Evolutionary conservation across 1,140 invertebrate species (phyloP), one percentile per base, ranked within the genome.

Genomic region (Plutomurus gul): DNA sequence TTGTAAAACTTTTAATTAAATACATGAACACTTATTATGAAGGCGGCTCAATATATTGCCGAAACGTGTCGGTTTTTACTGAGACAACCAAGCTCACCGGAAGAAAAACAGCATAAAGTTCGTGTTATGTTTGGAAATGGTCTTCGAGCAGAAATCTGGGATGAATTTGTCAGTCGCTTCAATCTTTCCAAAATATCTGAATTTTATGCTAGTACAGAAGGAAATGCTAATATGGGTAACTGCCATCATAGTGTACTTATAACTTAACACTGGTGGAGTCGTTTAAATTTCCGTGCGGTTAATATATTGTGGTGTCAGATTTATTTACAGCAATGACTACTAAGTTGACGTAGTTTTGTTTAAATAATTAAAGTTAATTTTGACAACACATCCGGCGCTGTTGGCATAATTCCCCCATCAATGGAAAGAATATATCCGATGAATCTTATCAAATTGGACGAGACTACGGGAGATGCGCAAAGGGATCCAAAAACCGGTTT

Each of bases 51-150:
- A 86, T 99, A 99, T 85, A 99, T 99, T 85, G 98, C 97, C 18
- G 98, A 99, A 89, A 97, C 99, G 90, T 98, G 96, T 85, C 91
- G 98, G 8, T 99, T 99, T 87, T 90, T 99, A 43, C 87, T 99
- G 76, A 93, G 95, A n/a, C 94, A 96, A 60, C 92, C 93, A 10
- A 87, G 89, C 5, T 91, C 86, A 6, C 86, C 87, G 10, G 84
- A 87, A 70, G 91, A 92, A 75, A 86, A 84, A 37, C 82, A 87
- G 51, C 91, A 92, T 84, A 87, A 86, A 75, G 87, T 92, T 4
- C 84, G 88, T 36, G 49, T 91, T 1, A 88, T 91, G 85, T 91
- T 89, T 85, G 91, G 91, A 13, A 92, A 92, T 87, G 91, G 91
- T 7, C 84, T 92, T 18, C 85, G 90, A 74, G 86, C 88, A 27